These are phyloP conservation scores for Lutjanus erythropterus DNA, from an alignment of 2,113 vertebrate species.

Conservation along the genomic window DNA sequence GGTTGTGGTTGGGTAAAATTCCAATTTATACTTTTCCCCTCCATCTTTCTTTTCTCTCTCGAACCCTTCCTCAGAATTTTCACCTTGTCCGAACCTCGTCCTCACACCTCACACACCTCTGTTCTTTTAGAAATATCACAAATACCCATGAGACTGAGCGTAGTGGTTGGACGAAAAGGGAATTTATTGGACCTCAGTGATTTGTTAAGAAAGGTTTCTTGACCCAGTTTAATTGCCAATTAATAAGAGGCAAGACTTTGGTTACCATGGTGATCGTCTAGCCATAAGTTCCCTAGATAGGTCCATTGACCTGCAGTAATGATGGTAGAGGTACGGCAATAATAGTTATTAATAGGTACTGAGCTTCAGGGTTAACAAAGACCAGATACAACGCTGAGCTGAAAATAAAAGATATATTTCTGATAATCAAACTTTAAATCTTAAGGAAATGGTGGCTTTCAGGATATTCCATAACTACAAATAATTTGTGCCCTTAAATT, in stretches of 20 bases:
- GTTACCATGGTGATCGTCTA: conserved; percentile 66
- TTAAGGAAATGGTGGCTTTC: neutral
- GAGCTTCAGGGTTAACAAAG: conserved; percentile 1
- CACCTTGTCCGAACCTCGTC: neutral
- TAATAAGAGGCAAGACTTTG: conserved; percentile 59
- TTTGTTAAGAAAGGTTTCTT: conserved; percentile 59
- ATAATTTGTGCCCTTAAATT: neutral
- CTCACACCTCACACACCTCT: neutral
- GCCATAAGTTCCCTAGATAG: conserved; percentile 49
- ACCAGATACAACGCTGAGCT: conserved; percentile 8
- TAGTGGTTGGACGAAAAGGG: neutral
- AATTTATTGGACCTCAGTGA: conserved; percentile 22
- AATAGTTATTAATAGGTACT: conserved; percentile 52
- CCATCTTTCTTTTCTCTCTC: neutral
- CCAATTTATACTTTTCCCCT: neutral
- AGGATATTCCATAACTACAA: neutral
- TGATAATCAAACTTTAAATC: conserved; percentile 27
- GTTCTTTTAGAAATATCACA: conserved; percentile 13
- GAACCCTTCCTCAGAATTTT: neutral
- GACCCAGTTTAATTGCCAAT: conserved; percentile 78
- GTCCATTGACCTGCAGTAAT: conserved; percentile 69
- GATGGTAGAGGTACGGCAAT: conserved; percentile 44
- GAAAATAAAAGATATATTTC: conserved; percentile 36
- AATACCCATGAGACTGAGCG: neutral
- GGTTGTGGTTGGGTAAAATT: neutral